Base-by-base conservation (phyloP, 2,113 vertebrate genomes). In the Petrocephalus microphthalmus region DNA sequence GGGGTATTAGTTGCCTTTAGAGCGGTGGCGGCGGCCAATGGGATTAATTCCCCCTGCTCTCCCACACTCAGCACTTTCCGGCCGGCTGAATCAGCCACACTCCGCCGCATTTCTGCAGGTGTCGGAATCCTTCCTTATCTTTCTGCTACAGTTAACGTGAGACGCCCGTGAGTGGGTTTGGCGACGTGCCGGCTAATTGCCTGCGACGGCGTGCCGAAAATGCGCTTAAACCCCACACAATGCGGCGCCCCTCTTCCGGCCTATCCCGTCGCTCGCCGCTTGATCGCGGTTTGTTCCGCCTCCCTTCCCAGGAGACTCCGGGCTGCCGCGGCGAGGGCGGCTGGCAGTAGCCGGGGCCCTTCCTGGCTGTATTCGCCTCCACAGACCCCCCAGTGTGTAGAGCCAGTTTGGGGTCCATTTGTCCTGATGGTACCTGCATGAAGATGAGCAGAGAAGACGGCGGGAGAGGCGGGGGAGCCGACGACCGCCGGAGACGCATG, bases 331-430 rank as follows among this genome's bases (percentile, higher is more conserved):
- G 56, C 45, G 49, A 42, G 5, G 51, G 88, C 2, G 7, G 52
- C 22, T 5, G 0, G 13, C 1, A n/a, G 29, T 5, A 25, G 71
- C 10, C n/a, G 4, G 10, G 29, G 60, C n/a, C n/a, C n/a, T n/a
- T n/a, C n/a, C n/a, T n/a, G n/a, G n/a, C n/a, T n/a, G n/a, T n/a
- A n/a, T n/a, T n/a, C n/a, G n/a, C n/a, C n/a, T n/a, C n/a, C n/a
- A n/a, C 8, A 20, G 42, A 84, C 37, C 17, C 87, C 22, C 5
- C 47, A 60, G 7, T 60, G 74, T 37, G 53, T 20, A 49, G 85
- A 71, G 51, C 25, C 56, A 49, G 29, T 87, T 81, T 71, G 29
- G 89, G 10, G 60, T 86, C 89, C 67, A 88, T 88, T 60, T 49
- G 86, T 45, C 60, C n/a, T 2, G 22, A 64, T 25, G 60, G 60